Evolutionary conservation across 2,113 vertebrate species (phyloP).

Genomic region (Emydocephalus ijimae): DNA sequence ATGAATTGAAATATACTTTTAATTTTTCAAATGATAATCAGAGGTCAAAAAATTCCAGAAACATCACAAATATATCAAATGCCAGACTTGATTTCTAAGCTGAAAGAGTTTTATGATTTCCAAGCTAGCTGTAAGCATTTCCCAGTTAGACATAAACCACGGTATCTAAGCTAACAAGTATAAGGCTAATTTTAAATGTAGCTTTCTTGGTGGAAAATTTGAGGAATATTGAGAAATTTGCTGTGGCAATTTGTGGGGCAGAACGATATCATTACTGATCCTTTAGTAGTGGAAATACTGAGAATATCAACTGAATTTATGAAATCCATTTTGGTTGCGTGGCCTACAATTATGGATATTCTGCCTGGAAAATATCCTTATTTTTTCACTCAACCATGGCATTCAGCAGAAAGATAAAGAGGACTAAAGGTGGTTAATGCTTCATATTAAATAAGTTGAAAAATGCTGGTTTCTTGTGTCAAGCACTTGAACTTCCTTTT

Average conservation of each 20-base stretch:
- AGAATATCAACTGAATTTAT: neutral
- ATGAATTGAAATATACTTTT: neutral
- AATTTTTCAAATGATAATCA: neutral
- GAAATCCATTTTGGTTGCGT: neutral
- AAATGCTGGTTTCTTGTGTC: neutral
- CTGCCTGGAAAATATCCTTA: neutral
- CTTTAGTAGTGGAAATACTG: neutral
- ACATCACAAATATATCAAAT: neutral
- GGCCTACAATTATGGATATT: neutral
- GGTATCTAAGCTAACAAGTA: neutral
- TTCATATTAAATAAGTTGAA: neutral
- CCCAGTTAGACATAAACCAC: neutral
- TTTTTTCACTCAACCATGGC: neutral
- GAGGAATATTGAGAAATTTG: neutral
- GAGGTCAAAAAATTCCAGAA: neutral
- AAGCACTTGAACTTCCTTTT: neutral
- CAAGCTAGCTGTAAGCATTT: neutral
- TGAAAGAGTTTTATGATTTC: neutral
- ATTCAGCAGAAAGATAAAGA: neutral
- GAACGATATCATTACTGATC: neutral
- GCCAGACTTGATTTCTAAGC: neutral
- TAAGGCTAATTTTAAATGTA: neutral
- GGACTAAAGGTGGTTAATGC: neutral
- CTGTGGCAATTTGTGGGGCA: neutral
- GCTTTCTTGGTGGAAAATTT: neutral